These are phyloP conservation scores for Amiota mariae DNA, from an alignment of 2,888 invertebrate genomes.

Conservation along the genomic window DNA sequence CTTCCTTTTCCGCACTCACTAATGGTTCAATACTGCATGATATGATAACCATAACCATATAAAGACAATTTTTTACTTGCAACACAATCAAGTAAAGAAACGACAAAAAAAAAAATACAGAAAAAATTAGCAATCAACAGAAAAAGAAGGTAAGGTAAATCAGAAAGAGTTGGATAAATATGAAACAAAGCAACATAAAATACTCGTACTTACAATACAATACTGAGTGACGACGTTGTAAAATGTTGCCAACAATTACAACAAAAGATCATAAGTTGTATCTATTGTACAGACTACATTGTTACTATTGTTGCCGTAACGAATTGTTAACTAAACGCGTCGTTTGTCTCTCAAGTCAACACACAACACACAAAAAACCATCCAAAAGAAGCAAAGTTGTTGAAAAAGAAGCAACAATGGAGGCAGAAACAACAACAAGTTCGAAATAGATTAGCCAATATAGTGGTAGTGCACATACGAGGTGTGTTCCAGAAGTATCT, in stretches of 20 bases:
- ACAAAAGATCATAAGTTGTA: background rate
- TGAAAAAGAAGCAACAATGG: conserved; percentile 12
- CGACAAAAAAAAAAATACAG: conserved; percentile 21
- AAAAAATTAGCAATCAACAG: no score
- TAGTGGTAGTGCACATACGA: background rate
- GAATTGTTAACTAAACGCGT: conserved; percentile 25
- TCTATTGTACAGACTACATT: background rate
- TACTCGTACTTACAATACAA: conserved; percentile 8
- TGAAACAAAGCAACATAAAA: no score
- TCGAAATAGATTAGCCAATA: conserved; percentile 18
- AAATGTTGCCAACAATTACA: conserved; percentile 43
- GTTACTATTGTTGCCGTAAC: background rate
- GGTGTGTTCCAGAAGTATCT: background rate
- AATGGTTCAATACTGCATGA: background rate
- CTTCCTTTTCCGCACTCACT: background rate
- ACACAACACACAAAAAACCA: background rate
- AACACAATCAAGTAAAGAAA: conserved; percentile 21
- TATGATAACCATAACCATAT: background rate
- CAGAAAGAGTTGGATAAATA: no score
- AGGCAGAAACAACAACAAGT: background rate
- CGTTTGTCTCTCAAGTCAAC: conserved; percentile 24
- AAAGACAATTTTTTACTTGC: conserved; percentile 4
- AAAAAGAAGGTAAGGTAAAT: background rate
- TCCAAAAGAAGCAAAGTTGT: background rate
- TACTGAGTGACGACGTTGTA: conserved; percentile 42